A percentile compares a stretch with the other conserved stretches of the same genome.
These are phyloP conservation scores for Corythornis vintsioides DNA, from an alignment of 2,113 vertebrate species.

Conservation along the genomic window DNA sequence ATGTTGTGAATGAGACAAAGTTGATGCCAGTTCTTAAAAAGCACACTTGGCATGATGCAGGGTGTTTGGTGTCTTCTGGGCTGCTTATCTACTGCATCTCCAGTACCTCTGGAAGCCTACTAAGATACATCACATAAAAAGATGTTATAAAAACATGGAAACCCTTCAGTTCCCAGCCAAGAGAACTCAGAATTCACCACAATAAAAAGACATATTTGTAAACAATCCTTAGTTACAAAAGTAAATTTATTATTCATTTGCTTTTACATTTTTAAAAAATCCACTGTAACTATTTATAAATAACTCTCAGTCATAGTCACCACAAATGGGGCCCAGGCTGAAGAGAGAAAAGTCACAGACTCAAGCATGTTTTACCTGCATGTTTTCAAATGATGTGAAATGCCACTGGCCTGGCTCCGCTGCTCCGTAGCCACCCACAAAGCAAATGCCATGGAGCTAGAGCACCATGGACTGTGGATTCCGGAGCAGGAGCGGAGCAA, in stretches of 20 bases:
- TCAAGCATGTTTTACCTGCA: not conserved
- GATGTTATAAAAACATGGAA: not conserved
- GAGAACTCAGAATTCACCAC: not conserved
- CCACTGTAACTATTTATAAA: slow-evolving; percentile 47
- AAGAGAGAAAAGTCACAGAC: not conserved
- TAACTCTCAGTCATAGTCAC: not conserved
- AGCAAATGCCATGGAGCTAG: not conserved
- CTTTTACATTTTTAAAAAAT: slow-evolving; percentile 9
- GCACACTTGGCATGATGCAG: not conserved
- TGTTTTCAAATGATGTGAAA: not conserved
- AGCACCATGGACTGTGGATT: slow-evolving; percentile 79
- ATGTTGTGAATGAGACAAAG: not conserved
- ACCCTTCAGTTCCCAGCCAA: not conserved
- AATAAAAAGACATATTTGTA: not conserved
- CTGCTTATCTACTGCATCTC: not conserved
- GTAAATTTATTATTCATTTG: slow-evolving; percentile 67
- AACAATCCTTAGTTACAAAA: slow-evolving; percentile 74
- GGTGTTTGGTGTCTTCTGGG: not conserved
- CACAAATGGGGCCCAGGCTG: not conserved
- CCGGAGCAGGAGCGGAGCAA: slow-evolving; percentile 84
- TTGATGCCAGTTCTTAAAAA: not conserved
- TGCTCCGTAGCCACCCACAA: not conserved
- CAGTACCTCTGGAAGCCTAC: not conserved
- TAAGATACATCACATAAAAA: not conserved
- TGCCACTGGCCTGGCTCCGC: not conserved